phyloP scores from a whole-genome alignment of 1,140 invertebrate genomes.

The Semibalanus balanoides region DNA sequence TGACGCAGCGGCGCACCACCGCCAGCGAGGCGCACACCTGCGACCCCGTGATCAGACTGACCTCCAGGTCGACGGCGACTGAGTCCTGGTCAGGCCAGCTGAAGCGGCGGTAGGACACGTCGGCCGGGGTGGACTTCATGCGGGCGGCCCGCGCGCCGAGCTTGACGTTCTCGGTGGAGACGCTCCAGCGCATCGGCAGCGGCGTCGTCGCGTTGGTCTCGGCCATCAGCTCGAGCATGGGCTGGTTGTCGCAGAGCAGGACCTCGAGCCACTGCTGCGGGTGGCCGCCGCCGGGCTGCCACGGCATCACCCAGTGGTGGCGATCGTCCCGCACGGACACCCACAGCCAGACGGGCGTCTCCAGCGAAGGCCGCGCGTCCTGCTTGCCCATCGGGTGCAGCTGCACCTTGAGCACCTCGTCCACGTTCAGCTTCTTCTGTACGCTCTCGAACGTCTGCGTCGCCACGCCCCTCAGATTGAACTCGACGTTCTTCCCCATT shows the following conservation, averaged over 20 bases:
- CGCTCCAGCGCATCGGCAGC: neutral
- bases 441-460: neutral
- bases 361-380: too few relatives aligned
- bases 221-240: neutral
- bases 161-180: neutral
- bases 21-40: neutral
- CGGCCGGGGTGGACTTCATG: neutral
- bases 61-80: neutral
- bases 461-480: neutral
- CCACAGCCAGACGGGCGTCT: neutral
- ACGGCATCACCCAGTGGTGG: neutral
- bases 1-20: neutral
- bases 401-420: neutral
- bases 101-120: neutral
- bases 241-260: neutral
- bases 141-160: neutral
- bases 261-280: neutral
- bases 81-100: neutral
- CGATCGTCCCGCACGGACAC: neutral
- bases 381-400: neutral
- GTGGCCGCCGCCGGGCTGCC: too few relatives aligned
- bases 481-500: neutral
- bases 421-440: neutral
- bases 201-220: neutral
- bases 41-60: neutral